Percentiles rank a stretch among this genome's conserved stretches.
phyloP scores from a whole-genome alignment of 1,140 invertebrate genomes.

The Bombus soroeensis region DNA sequence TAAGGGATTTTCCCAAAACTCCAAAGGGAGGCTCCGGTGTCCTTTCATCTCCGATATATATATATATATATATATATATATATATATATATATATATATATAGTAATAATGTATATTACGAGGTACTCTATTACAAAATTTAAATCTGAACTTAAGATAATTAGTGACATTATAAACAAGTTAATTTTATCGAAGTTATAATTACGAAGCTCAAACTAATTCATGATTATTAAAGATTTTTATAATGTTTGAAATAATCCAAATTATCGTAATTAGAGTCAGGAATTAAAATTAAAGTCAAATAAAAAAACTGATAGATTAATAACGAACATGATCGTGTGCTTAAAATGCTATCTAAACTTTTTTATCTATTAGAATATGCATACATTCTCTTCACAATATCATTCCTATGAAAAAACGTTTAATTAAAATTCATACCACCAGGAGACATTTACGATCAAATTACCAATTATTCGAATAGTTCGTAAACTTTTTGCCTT shows the following conservation, averaged over 20 bases:
- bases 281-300: not conserved
- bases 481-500: no score
- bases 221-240: not conserved
- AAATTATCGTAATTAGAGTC: not conserved
- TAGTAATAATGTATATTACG: not conserved
- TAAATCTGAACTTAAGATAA: not conserved
- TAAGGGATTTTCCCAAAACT: no score
- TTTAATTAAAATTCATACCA: no score
- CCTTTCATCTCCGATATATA: no score
- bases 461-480: no score
- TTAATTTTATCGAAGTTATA: not conserved
- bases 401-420: no score
- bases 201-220: not conserved
- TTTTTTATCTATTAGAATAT: no score
- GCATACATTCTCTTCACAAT: no score
- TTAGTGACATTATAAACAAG: not conserved
- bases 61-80: no score
- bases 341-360: no score
- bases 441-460: no score
- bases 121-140: not conserved
- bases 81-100: not conserved
- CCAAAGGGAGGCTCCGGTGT: no score
- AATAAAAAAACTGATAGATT: not conserved
- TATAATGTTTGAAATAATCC: not conserved
- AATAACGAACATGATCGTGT: not conserved